Percentiles rank a stretch among this genome's conserved stretches.
Conservation (phyloP, 2,113 vertebrate genomes). For the Dicerorhinus sumatrensis region DNA sequence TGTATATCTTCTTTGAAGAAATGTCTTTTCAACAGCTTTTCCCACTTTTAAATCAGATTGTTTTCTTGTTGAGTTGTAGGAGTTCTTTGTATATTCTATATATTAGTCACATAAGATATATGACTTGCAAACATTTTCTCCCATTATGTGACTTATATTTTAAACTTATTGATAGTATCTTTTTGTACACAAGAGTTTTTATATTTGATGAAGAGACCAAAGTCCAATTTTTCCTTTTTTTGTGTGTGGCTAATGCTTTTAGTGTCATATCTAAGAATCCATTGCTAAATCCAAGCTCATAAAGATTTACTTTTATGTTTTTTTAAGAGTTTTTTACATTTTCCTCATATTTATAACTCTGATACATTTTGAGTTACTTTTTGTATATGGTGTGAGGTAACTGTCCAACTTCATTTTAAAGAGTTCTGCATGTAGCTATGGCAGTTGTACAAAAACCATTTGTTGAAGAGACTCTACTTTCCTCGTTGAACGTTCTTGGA, state of each 20-base stretch:
- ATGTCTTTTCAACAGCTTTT: background rate
- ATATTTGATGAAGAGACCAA: no score
- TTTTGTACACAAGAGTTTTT: no score
- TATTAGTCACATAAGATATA: no score
- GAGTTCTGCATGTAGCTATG: background rate
- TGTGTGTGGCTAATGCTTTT: background rate
- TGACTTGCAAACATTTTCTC: no score
- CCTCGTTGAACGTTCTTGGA: background rate
- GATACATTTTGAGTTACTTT: background rate
- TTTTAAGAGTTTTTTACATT: background rate
- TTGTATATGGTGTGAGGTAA: background rate
- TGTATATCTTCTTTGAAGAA: background rate
- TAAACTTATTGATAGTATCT: no score
- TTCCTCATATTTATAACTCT: background rate
- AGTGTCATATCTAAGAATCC: background rate
- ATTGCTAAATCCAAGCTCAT: background rate
- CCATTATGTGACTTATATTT: no score
- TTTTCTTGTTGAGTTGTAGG: background rate
- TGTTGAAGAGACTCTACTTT: background rate
- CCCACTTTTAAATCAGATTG: background rate
- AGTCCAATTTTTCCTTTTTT: background rate
- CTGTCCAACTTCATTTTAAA: background rate
- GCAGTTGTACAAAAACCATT: background rate
- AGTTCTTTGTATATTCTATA: no score
- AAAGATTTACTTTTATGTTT: background rate